A percentile compares a stretch with the other conserved stretches of the same genome.
These are phyloP conservation scores for Drosophila tropicalis DNA, from an alignment of 1,140 invertebrate species.

Conservation along the genomic window DNA sequence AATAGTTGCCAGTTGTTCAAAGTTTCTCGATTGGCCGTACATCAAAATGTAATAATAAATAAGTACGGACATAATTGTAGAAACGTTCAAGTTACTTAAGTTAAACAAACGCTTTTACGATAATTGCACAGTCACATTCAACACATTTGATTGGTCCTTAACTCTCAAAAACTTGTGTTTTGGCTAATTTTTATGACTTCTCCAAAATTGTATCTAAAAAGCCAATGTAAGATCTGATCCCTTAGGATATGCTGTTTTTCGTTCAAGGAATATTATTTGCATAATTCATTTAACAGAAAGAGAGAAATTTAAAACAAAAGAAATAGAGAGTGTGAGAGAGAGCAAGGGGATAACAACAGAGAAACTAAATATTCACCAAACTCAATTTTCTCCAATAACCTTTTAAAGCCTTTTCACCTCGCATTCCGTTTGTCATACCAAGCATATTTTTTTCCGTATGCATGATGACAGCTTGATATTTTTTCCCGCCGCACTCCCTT, in stretches of 20 bases:
- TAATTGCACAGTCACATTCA: not conserved
- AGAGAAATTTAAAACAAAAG: not conserved
- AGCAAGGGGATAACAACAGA: not conserved
- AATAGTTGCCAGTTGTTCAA: not conserved
- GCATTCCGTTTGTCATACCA: constrained; percentile 58
- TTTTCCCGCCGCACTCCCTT: not conserved
- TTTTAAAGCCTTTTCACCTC: constrained; percentile 38
- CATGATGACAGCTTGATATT: constrained; percentile 70
- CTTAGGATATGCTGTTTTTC: not conserved
- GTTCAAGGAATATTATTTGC: not conserved
- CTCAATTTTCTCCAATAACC: constrained; percentile 2
- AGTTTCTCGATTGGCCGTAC: not conserved
- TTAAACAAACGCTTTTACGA: constrained; percentile 1
- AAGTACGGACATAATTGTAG: constrained; percentile 7
- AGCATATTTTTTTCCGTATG: constrained; percentile 56
- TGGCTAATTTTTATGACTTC: no score
- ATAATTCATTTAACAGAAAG: not conserved
- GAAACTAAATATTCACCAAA: not conserved
- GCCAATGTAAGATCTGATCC: not conserved
- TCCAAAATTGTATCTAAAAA: no score
- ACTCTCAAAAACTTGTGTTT: no score
- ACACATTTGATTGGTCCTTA: no score
- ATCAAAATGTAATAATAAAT: constrained; percentile 7
- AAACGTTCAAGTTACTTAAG: constrained; percentile 5
- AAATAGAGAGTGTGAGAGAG: not conserved